A percentile compares a stretch with the other conserved stretches of the same genome.
Evolutionary conservation across 2,113 vertebrate genomes (phyloP).

Genomic region (Catharus fuscescens): DNA sequence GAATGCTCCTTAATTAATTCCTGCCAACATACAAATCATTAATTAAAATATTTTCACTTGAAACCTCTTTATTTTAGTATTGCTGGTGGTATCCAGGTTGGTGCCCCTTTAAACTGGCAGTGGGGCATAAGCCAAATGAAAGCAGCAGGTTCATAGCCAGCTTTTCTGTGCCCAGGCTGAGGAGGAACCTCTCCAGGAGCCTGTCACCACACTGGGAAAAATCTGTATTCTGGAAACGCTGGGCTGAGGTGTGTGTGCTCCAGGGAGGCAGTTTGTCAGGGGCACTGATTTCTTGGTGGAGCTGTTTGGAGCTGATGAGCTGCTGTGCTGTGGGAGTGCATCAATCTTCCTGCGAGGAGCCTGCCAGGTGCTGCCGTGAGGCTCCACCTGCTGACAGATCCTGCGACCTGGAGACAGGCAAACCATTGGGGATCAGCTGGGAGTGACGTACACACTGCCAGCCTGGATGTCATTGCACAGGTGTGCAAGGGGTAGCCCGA

Average conservation of each 20-base stretch:
- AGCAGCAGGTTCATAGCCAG: accelerated
- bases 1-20: not conserved
- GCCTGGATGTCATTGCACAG: not conserved
- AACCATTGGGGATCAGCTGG: accelerated
- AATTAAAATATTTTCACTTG: not conserved
- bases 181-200: not conserved
- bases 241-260: not conserved
- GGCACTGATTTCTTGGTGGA: not conserved
- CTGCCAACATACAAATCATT: accelerated
- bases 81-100: not conserved
- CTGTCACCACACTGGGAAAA: not conserved
- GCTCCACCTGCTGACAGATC: not conserved
- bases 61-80: not conserved
- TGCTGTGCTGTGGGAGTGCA: not conserved
- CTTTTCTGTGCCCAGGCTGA: not conserved
- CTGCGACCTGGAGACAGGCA: not conserved
- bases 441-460: accelerated
- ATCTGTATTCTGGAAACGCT: not conserved
- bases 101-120: not conserved
- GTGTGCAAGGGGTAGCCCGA: not conserved
- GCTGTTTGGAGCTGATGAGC: not conserved
- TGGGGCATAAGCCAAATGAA: not conserved
- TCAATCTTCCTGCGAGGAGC: not conserved
- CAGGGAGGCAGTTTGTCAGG: not conserved
- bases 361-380: not conserved